These are phyloP conservation scores for Eristalinus aeneus DNA, from an alignment of 2,888 invertebrate genomes.

Conservation along the genomic window DNA sequence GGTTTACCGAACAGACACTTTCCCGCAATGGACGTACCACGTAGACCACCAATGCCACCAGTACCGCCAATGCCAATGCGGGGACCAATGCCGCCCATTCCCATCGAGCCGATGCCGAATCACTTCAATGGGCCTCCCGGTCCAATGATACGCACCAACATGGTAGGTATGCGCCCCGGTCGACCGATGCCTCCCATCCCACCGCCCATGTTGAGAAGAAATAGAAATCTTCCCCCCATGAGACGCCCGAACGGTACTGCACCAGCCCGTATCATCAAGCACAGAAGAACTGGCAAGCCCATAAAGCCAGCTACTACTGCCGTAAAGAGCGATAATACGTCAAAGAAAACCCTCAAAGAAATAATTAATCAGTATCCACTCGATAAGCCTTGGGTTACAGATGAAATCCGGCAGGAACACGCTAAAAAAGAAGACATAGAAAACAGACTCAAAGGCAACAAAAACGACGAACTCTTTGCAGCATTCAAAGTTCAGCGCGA, in stretches of 20 bases:
- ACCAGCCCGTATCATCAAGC: slow-evolving; percentile 75
- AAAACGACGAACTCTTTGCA: slow-evolving; percentile 82
- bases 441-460: slow-evolving; percentile 80
- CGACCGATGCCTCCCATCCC: slow-evolving; percentile 74
- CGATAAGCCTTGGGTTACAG: slow-evolving; percentile 83
- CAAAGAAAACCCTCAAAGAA: slow-evolving; percentile 78
- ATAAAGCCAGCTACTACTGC: slow-evolving; percentile 75
- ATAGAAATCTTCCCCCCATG: slow-evolving; percentile 70
- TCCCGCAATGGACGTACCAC: slow-evolving; percentile 53
- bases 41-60: slow-evolving; percentile 73
- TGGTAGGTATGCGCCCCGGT: slow-evolving; percentile 57
- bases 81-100: slow-evolving; percentile 64
- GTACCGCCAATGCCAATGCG: slow-evolving; percentile 72
- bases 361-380: slow-evolving; percentile 80
- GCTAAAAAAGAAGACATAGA: slow-evolving; percentile 82
- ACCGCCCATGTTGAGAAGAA: slow-evolving; percentile 68
- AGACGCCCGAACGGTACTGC: slow-evolving; percentile 69
- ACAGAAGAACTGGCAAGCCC: slow-evolving; percentile 75
- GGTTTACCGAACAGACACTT: slow-evolving; percentile 44
- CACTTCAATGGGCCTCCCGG: slow-evolving; percentile 56
- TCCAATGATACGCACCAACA: slow-evolving; percentile 74
- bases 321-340: slow-evolving; percentile 72
- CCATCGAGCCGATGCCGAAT: slow-evolving; percentile 68
- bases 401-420: slow-evolving; percentile 82
- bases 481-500: slow-evolving; percentile 83